Conservation (phyloP, 2,888 invertebrate species). For the Netelia fuscicornis region DNA sequence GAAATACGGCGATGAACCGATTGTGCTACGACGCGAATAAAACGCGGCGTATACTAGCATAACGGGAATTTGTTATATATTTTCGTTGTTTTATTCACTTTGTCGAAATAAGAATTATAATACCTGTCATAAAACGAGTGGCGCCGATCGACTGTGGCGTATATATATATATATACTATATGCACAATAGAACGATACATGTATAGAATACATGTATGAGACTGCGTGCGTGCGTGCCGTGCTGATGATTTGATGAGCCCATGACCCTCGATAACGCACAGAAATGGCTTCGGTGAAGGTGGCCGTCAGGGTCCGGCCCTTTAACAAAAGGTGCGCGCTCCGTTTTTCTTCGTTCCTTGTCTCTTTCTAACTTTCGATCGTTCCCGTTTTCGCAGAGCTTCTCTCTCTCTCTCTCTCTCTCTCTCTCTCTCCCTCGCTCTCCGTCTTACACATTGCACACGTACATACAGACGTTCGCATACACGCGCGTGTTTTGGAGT, state of each 20-base stretch:
- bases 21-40: slow-evolving; percentile 51
- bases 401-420: not conserved
- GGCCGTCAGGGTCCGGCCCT: slow-evolving; percentile 95
- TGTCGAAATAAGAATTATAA: slow-evolving; percentile 5
- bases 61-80: slow-evolving; percentile 53
- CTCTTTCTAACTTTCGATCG: slow-evolving; percentile 34
- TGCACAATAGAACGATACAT: slow-evolving; percentile 23
- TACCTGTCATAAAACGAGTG: slow-evolving; percentile 29
- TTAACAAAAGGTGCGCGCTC: slow-evolving; percentile 91
- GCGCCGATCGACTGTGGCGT: slow-evolving; percentile 11
- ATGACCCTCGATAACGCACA: slow-evolving; percentile 74
- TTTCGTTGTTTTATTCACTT: slow-evolving; percentile 28
- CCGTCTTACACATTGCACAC: not conserved
- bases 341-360: slow-evolving; percentile 18
- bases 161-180: slow-evolving; percentile 11
- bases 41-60: slow-evolving; percentile 42
- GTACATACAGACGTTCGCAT: not conserved
- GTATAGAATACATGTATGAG: slow-evolving; percentile 19
- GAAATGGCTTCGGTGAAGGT: slow-evolving; percentile 96
- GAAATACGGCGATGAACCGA: slow-evolving; percentile 58
- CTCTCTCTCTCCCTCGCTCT: not conserved
- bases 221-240: slow-evolving; percentile 24
- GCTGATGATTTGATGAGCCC: slow-evolving; percentile 64
- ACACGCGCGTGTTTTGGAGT: slow-evolving; percentile 16
- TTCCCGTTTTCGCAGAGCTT: slow-evolving; percentile 12